phyloP scores from a whole-genome alignment of 2,797 vertebrate genomes.

The Girardinus metallicus region DNA sequence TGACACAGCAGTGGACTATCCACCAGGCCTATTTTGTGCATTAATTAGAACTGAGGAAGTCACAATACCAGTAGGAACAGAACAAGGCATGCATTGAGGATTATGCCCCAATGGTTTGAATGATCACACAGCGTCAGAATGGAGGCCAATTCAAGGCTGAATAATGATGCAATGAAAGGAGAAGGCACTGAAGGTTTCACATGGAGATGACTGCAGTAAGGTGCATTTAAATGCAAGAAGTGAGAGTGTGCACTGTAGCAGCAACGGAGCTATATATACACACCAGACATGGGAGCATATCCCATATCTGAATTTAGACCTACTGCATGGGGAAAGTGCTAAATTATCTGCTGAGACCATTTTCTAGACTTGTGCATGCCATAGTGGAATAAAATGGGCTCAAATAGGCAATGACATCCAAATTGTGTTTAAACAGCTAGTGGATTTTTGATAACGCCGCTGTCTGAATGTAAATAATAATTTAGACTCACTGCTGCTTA shows the following conservation, averaged over 20 bases:
- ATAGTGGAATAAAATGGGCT: slow-evolving; percentile 17
- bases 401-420: not conserved
- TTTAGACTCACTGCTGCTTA: slow-evolving; percentile 15
- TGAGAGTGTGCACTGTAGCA: not conserved
- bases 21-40: slow-evolving; percentile 62
- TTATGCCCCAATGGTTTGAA: slow-evolving; percentile 58
- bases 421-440: slow-evolving; percentile 24
- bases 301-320: slow-evolving; percentile 24
- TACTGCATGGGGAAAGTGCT: slow-evolving; percentile 29
- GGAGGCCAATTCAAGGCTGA: slow-evolving; percentile 68
- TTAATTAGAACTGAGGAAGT: slow-evolving; percentile 74
- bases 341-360: slow-evolving; percentile 41
- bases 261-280: slow-evolving; percentile 6
- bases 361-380: slow-evolving; percentile 24
- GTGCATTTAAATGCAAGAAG: slow-evolving; percentile 18
- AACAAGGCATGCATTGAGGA: slow-evolving; percentile 78
- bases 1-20: slow-evolving; percentile 57
- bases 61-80: slow-evolving; percentile 66
- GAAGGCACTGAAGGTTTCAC: slow-evolving; percentile 53
- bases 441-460: slow-evolving; percentile 14
- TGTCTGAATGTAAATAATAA: slow-evolving; percentile 23
- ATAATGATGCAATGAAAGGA: slow-evolving; percentile 72
- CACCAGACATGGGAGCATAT: slow-evolving; percentile 24
- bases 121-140: slow-evolving; percentile 64
- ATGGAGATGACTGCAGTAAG: slow-evolving; percentile 39